Conservation (phyloP, 2,113 vertebrate species). For the Epinephelus moara region DNA sequence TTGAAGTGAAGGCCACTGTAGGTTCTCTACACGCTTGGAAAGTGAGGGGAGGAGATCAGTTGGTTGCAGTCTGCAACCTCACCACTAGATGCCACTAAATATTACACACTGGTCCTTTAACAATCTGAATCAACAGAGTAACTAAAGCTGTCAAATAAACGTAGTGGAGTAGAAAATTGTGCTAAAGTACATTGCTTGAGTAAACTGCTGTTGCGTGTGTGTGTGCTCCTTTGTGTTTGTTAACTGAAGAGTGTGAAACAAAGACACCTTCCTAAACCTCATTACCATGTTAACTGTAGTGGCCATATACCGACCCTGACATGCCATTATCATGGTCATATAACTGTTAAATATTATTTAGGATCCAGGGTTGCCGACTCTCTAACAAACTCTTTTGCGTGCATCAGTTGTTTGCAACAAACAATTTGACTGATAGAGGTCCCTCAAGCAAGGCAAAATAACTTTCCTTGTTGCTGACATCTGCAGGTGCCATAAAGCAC, state of each 20-base stretch:
- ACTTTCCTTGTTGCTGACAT: slow-evolving; percentile 34
- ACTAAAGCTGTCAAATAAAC: no score
- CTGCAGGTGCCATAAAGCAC: slow-evolving; percentile 30
- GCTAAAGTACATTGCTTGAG: no score
- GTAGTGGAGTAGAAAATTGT: no score
- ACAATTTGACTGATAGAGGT: slow-evolving; percentile 13
- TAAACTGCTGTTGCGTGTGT: no score
- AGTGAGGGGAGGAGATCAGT: no score
- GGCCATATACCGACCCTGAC: neutral
- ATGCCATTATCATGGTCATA: slow-evolving; percentile 13
- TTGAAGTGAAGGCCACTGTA: no score
- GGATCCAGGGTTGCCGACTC: slow-evolving; percentile 2
- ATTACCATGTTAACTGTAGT: neutral
- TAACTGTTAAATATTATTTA: neutral
- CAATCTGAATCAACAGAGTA: no score
- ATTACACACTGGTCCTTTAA: no score
- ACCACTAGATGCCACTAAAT: no score
- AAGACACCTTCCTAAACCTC: neutral
- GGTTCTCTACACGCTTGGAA: no score
- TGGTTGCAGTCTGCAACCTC: no score
- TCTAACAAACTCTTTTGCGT: neutral
- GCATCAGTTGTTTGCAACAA: neutral
- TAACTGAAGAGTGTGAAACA: neutral
- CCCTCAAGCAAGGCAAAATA: slow-evolving; percentile 19
- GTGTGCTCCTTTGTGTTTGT: neutral